Evolutionary conservation across 2,888 invertebrate genomes (phyloP), one percentile per base, ranked within the genome.

Genomic region (Caenorhabditis sp.): DNA sequence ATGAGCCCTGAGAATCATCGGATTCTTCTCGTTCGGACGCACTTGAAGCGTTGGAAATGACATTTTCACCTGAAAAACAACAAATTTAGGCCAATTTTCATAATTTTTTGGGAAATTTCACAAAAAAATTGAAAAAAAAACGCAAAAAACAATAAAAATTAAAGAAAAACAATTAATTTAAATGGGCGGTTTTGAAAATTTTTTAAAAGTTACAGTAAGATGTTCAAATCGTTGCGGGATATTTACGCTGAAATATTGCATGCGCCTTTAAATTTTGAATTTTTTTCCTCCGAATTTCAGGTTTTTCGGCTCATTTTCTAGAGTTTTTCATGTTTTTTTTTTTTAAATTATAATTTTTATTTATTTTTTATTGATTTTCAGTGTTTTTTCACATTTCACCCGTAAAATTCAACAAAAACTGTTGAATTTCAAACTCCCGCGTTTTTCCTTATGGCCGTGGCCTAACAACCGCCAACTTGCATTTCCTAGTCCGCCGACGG

Each of bases 1-100:
- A 28, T 76, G 76, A 20, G 65, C 51, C 26, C 76, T 40, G 28
- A 76, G 13, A 76, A 76, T 53, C 40, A 67, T 67, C 2, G 76
- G 60, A 55, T 68, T 76, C 22, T 61, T 67, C 47, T 76, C 76
- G 47, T 67, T 67, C 35, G 76, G 76, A 24, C 76, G 76, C 8
- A 67, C 61, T 61, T 61, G 60, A 9, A 76, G 61, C 11, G 67
- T 76, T 24, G 76, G 76, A 47, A 76, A 76, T 11, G 76, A 61
- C 76, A 76, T 76, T 40, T 28, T 67, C 37, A 24, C 15, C 74
- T 65, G 56, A n/a, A n/a, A n/a, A n/a, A n/a, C n/a, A n/a, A n/a
- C n/a, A n/a, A n/a, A n/a, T n/a, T n/a, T n/a, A n/a, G n/a, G n/a
- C n/a, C n/a, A n/a, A 6, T 32, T 32, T 32, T 32, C 4, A 32